These are phyloP conservation scores for Nothocercus julius DNA, from an alignment of 2,113 vertebrate genomes.

Conservation along the genomic window DNA sequence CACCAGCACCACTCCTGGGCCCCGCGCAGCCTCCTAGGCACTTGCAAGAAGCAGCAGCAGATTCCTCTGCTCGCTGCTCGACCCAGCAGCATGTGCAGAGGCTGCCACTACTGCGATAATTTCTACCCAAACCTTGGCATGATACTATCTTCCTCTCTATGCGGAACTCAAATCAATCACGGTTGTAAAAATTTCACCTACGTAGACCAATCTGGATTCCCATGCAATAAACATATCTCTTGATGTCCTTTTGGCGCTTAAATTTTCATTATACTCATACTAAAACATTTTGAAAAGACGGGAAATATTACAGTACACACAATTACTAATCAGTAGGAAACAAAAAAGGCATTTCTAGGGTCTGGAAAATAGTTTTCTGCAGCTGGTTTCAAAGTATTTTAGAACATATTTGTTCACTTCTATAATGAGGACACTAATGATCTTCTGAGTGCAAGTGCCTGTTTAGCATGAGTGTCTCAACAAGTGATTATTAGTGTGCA, in stretches of 20 bases:
- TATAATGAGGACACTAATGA: neutral
- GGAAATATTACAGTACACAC: neutral
- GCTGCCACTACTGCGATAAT: neutral
- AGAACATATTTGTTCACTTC: neutral
- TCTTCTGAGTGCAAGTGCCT: neutral
- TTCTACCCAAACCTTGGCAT: neutral
- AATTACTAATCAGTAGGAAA: neutral
- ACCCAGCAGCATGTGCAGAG: neutral
- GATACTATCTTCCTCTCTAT: neutral
- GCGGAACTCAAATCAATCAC: neutral
- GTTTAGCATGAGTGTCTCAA: neutral
- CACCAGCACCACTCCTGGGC: fast-evolving
- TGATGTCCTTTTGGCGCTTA: neutral
- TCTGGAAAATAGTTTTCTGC: neutral
- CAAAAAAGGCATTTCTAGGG: neutral
- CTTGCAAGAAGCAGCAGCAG: neutral
- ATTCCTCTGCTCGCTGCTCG: neutral
- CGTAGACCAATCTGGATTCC: neutral
- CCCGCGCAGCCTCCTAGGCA: neutral
- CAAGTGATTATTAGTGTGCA: neutral
- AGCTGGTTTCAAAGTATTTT: neutral
- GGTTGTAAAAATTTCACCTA: neutral
- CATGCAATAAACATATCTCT: neutral
- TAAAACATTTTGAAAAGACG: neutral
- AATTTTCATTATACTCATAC: neutral